Percentiles rank a stretch among this genome's conserved stretches.
Conservation (phyloP, 1,140 invertebrate genomes). For the Trinorchestia longiramus region DNA sequence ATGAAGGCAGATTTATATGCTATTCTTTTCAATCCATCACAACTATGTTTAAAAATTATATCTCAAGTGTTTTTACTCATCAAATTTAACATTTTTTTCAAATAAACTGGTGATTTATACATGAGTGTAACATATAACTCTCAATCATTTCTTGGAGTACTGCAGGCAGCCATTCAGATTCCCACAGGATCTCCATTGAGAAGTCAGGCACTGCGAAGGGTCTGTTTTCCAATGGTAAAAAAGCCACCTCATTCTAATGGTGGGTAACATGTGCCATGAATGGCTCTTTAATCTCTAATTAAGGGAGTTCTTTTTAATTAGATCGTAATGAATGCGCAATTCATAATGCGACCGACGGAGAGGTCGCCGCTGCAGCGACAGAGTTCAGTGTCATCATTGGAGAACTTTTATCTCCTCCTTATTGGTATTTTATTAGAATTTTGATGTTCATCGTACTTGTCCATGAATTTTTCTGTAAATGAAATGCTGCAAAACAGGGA, state of each 20-base stretch:
- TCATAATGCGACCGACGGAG: background rate
- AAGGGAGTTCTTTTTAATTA: constrained; percentile 31
- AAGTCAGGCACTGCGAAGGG: background rate
- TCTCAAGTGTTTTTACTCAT: too few relatives aligned
- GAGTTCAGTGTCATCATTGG: background rate
- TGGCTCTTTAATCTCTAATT: constrained; percentile 20
- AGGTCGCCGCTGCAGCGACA: background rate
- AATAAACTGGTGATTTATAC: too few relatives aligned
- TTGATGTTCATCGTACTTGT: background rate
- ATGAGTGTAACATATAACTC: background rate
- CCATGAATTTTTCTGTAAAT: background rate
- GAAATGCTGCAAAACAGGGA: background rate
- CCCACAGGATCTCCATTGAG: background rate
- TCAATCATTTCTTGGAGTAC: background rate
- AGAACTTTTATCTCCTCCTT: background rate
- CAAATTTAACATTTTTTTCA: too few relatives aligned
- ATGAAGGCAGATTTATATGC: too few relatives aligned
- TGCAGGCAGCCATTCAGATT: background rate
- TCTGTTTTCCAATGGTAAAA: background rate
- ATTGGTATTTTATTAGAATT: background rate
- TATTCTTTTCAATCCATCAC: too few relatives aligned
- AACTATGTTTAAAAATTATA: too few relatives aligned
- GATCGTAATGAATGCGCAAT: background rate
- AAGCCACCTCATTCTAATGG: constrained; percentile 4
- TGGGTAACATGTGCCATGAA: constrained; percentile 22